Conservation (phyloP, 2,113 vertebrate genomes). For the Pogona vitticeps region DNA sequence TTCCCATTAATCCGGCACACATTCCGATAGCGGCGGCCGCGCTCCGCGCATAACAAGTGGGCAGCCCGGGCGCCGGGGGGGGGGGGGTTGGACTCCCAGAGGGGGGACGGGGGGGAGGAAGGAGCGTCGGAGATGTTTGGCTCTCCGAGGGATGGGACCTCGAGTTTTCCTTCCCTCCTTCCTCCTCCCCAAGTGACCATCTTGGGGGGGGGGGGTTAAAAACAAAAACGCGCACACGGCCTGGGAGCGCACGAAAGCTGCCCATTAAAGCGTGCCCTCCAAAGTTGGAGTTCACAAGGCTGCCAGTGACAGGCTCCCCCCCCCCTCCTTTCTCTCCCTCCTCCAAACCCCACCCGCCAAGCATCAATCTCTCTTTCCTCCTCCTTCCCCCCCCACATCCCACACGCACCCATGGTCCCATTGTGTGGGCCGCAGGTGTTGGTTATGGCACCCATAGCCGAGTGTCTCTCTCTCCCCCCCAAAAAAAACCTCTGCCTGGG, state of each 20-base stretch:
- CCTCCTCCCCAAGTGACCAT: constrained; percentile 87
- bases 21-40: constrained; percentile 92
- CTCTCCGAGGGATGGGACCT: constrained; percentile 78
- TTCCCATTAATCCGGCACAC: constrained; percentile 98
- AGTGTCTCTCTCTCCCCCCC: constrained; percentile 83
- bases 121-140: too few relatives aligned
- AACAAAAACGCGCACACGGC: constrained; percentile 60
- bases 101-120: constrained; percentile 31
- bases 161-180: background rate
- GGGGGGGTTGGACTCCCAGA: too few relatives aligned
- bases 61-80: constrained; percentile 74
- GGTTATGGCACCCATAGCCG: constrained; percentile 90
- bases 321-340: constrained; percentile 61
- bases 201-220: constrained; percentile 77
- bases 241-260: constrained; percentile 96
- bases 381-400: constrained; percentile 75
- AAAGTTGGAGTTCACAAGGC: constrained; percentile 97
- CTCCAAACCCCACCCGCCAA: constrained; percentile 85
- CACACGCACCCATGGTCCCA: constrained; percentile 89
- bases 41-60: constrained; percentile 97
- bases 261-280: constrained; percentile 91
- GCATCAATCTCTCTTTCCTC: constrained; percentile 98
- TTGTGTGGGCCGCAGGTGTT: constrained; percentile 97
- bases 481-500: too few relatives aligned
- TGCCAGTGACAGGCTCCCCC: constrained; percentile 92